These are phyloP conservation scores for Rhyacophila evoluta DNA, from an alignment of 2,888 invertebrate species.

Conservation along the genomic window DNA sequence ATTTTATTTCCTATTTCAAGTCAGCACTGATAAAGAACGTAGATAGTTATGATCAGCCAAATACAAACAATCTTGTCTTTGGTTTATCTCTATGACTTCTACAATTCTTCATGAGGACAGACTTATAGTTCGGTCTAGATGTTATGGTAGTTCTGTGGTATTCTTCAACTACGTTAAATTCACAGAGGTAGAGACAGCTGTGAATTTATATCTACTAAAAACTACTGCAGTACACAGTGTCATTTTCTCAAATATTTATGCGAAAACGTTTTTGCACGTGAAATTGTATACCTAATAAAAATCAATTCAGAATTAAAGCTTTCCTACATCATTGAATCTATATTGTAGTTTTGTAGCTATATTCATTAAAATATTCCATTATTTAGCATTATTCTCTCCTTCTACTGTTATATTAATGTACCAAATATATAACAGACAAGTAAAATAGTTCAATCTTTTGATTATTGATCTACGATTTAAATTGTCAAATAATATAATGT, in stretches of 20 bases:
- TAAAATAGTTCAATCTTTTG: no score
- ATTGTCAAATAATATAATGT: no score
- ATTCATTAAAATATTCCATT: no score
- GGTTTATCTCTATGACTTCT: background rate
- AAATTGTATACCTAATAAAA: background rate
- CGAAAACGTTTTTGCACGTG: background rate
- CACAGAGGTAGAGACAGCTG: slow-evolving; percentile 6
- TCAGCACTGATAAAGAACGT: background rate
- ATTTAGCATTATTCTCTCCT: no score
- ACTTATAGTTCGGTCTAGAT: background rate
- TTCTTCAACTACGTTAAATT: background rate
- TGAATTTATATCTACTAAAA: background rate
- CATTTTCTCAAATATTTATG: background rate
- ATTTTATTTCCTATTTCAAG: background rate
- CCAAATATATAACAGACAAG: no score
- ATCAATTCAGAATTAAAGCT: background rate
- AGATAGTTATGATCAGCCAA: background rate
- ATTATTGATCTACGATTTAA: no score
- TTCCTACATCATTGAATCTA: background rate
- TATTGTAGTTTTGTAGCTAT: no score
- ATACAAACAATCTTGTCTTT: background rate
- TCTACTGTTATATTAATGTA: no score
- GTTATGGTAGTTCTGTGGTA: background rate
- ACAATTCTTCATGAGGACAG: background rate
- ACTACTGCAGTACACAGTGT: background rate